Evolutionary conservation across 1,140 invertebrate genomes (phyloP).

Genomic region (Tetramorium alpestre): DNA sequence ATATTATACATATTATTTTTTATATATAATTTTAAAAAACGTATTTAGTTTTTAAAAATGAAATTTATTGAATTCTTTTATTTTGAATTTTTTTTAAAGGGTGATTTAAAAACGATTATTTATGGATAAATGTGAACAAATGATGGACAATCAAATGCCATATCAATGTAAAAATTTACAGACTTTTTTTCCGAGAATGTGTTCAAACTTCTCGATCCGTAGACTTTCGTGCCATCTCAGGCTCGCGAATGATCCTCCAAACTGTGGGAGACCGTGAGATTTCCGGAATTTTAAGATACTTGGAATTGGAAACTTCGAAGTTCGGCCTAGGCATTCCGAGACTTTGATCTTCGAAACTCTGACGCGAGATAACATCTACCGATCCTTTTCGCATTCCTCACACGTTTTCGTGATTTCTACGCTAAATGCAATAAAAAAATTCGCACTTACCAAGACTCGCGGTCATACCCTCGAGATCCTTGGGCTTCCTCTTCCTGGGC

Average conservation of each 20-base stretch:
- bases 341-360: neutral
- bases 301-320: neutral
- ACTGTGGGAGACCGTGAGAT: neutral
- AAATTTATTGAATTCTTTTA: too few species aligned
- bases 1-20: too few species aligned
- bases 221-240: neutral
- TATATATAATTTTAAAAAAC: too few species aligned
- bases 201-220: neutral
- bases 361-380: neutral
- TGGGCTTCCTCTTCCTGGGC: constrained; percentile 96
- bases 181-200: neutral
- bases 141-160: too few species aligned
- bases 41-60: too few species aligned
- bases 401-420: neutral
- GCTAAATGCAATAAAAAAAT: neutral
- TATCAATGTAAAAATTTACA: too few species aligned
- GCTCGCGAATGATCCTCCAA: neutral
- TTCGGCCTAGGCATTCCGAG: neutral
- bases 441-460: constrained; percentile 92
- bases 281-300: neutral
- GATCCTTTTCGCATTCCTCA: neutral
- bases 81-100: too few species aligned
- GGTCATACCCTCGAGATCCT: constrained; percentile 94
- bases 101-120: too few species aligned
- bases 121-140: too few species aligned